Base-by-base conservation (phyloP, 2,797 vertebrate genomes). In the Sebastes alutus region DNA sequence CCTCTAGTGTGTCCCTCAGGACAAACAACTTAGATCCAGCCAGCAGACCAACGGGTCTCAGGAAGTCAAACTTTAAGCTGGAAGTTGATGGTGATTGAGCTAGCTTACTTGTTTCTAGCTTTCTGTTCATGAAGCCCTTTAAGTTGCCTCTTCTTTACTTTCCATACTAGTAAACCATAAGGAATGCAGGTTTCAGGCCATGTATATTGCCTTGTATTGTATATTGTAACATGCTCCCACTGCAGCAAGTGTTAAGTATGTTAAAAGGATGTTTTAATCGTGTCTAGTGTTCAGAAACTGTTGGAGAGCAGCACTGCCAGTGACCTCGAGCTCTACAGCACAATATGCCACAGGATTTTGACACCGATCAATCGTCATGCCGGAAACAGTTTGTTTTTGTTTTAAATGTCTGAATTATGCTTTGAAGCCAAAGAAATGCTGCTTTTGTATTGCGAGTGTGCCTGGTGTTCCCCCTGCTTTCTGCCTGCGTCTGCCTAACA, bases 401-500 rank as follows among this genome's bases (percentile, higher is more conserved):
- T 38, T 38, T 38, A 14, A 38, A 49, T 20, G 18, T 49, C 46
- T 60, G 23, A 58, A 30, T 59, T 32, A 23, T 66, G 20, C 10
- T 62, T 32, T 46, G 25, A 67, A 55, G 46, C 27, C 16, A 18
- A 52, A 27, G 33, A 75, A 60, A 76, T n/a, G 30, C 23, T 59
- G 42, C 20, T 46, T 81, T 69, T 42, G 46, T 59, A 72, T 80
- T 80, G 68, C 30, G 56, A 20, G 20, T 20, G 49, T 49, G 65
- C 4, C 20, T 58, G n/a, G 8, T 74, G 32, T 59, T 29, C 16
- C 6, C 12, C 38, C 23, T 22, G 56, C 29, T 29, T 61, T 79
- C 58, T 75, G 46, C 27, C 33, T 49, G 54, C 4, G 11, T 77
- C 76, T 68, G 73, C 80, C 71, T 63, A 72, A 70, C 72, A 70